Base-by-base conservation (phyloP, 2,888 invertebrate genomes). In the Acronicta psi region DNA sequence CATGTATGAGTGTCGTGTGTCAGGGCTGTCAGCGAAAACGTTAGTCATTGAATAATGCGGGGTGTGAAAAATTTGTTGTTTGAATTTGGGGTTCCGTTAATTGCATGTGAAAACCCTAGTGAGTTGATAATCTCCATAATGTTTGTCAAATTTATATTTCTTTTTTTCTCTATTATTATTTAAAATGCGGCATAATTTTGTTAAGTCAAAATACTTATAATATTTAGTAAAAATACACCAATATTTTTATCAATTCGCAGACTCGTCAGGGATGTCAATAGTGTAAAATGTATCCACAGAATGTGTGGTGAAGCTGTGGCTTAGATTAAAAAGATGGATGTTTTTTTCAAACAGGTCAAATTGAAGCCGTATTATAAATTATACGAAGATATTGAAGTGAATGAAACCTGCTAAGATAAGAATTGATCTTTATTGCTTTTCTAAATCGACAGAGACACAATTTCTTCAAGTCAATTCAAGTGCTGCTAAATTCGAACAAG, bases 1-100 rank as follows among this genome's bases (percentile, higher is more conserved):
- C 68, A 25, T 0, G 13, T 25, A 20, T 45, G 51, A 69, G 37
- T 69, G 73, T 50, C 49, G 18, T 17, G 40, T 56, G 69, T 73
- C 55, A 44, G 18, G 18, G 8, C 31, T 59, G 59, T 63, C 53
- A 51, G 38, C 25, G 6, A 31, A 16, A 54, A 29, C 10, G 43
- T 69, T 37, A 51, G 38, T 56, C 52, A 38, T 58, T 56, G 34
- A 54, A 52, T 42, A 59, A 44, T 45, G 42, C 10, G 18, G 41
- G 17, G 46, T 46, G 31, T 51, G 46, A 42, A 68, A 47, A 57
- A 54, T 42, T 40, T 34, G 31, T 16, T 13, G 29, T 29, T n/a
- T 29, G 3, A 13, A 45, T 46, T 57, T 49, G 7, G 18, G 8
- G 34, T 23, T 54, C 4, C 11, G 1, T 34, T 37, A 5, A 14